Percentiles rank a stretch among this genome's conserved stretches.
Conservation (phyloP, 2,113 vertebrate species). For the Microtus pennsylvanicus region DNA sequence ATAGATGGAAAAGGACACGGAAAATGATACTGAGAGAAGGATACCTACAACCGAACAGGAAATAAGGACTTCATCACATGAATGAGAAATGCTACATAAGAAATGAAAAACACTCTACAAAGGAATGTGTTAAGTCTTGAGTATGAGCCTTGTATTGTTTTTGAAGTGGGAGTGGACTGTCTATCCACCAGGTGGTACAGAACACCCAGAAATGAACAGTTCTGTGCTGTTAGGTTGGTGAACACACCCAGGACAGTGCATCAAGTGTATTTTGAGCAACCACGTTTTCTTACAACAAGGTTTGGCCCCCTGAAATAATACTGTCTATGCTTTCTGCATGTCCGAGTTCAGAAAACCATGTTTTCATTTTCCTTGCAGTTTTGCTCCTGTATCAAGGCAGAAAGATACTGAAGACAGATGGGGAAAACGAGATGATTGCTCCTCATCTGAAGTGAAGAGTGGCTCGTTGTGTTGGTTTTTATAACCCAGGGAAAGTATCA, state of each 20-base stretch:
- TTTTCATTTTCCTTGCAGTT: not conserved
- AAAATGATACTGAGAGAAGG: not conserved
- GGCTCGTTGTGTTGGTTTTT: not conserved
- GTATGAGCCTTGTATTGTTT: not conserved
- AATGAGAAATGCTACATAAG: not conserved
- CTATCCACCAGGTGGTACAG: not conserved
- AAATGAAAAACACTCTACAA: not conserved
- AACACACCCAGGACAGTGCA: not conserved
- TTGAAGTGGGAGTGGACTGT: not conserved
- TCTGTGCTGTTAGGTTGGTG: not conserved
- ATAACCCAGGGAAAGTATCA: not conserved
- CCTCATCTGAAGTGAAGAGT: not conserved
- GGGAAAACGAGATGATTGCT: not conserved
- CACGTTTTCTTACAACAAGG: not conserved
- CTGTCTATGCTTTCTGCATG: fast-evolving
- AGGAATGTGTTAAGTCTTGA: not conserved
- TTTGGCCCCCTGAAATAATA: not conserved
- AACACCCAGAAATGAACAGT: fast-evolving
- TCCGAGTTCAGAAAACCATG: not conserved
- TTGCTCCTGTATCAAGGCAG: not conserved
- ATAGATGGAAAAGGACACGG: not conserved
- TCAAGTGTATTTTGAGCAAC: fast-evolving
- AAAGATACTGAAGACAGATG: not conserved
- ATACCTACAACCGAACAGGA: not conserved
- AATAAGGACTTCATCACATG: not conserved